Base-by-base conservation (phyloP, 2,888 invertebrate species). In the Dicycla oo region DNA sequence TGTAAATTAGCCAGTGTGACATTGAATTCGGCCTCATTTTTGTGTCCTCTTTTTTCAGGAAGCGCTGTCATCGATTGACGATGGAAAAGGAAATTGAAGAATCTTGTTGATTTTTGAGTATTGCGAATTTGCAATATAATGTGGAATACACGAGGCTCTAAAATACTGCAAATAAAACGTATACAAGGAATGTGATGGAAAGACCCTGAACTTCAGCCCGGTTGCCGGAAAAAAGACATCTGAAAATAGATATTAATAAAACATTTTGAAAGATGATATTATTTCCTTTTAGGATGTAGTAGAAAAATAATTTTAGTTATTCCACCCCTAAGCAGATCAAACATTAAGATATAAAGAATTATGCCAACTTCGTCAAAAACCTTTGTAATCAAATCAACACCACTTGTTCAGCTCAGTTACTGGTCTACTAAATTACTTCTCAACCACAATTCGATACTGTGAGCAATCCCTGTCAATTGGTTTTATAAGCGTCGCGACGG, bases 1-100 rank as follows among this genome's bases (percentile, higher is more conserved):
- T 78, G 79, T 65, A 69, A 75, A 75, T 76, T 76, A 66, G 58
- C 40, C 40, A 20, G n/a, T 20, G 51, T 66, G 66, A 66, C 81
- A 72, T 72, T 80, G 80, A 75, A 67, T 66, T 63, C 20, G 18
- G 13, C 23, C 30, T 60, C 20, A 79, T 51, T 49, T 65, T 51
- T 11, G 23, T 38, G 30, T 38, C 43, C 34, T 49, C 60, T 66
- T 66, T 76, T 51, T 58, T 47, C 66, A 54, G 71, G 77, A 77
- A 60, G 43, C 13, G 26, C 26, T 66, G 53, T 20, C 66, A 18
- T 40, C 66, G 26, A n/a, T 30, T 10, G 30, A 47, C 8, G 26
- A 63, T 40, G 30, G 47, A 30, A 13, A 30, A 51, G 62, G 69
- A 58, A 69, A 69, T 75, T 54, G 34, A 60, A 57, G n/a, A 30